phyloP scores from a whole-genome alignment of 1,140 invertebrate species.

The Drosophila nigrodunni region DNA sequence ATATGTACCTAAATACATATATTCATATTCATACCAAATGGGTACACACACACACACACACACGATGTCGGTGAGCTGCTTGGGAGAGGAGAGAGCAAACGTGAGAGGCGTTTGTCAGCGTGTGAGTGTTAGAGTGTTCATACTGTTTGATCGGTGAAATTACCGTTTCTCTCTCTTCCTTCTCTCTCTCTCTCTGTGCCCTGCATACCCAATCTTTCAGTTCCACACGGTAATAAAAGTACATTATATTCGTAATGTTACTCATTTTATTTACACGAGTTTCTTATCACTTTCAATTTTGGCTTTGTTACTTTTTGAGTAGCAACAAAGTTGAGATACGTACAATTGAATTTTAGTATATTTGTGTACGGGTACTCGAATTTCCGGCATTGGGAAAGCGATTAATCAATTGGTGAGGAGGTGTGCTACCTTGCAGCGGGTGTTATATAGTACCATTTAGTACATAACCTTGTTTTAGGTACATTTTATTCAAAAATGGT shows the following conservation, averaged over 20 bases:
- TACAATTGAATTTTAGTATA: neutral
- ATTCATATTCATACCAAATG: conserved; percentile 8
- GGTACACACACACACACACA: no score
- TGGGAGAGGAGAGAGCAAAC: neutral
- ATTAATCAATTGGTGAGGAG: no score
- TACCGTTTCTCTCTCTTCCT: neutral
- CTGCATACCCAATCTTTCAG: neutral
- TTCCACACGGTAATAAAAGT: conserved; percentile 6
- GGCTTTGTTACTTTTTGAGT: neutral
- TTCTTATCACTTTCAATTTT: conserved; percentile 23
- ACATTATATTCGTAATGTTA: conserved; percentile 3
- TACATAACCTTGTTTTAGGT: no score
- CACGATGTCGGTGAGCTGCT: conserved; percentile 24
- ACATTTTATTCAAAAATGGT: no score
- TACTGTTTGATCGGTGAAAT: conserved; percentile 13
- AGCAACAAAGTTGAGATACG: conserved; percentile 4
- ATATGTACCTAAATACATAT: conserved; percentile 29
- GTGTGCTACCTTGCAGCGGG: no score
- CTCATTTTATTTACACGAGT: conserved; percentile 3
- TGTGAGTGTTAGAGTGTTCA: conserved; percentile 2
- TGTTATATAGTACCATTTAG: no score
- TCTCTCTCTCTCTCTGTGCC: neutral
- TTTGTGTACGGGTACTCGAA: neutral
- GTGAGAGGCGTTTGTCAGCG: no score
- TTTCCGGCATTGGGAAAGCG: no score